Base-by-base conservation (phyloP, 2,888 invertebrate genomes). In the Chelonus formosanus region DNA sequence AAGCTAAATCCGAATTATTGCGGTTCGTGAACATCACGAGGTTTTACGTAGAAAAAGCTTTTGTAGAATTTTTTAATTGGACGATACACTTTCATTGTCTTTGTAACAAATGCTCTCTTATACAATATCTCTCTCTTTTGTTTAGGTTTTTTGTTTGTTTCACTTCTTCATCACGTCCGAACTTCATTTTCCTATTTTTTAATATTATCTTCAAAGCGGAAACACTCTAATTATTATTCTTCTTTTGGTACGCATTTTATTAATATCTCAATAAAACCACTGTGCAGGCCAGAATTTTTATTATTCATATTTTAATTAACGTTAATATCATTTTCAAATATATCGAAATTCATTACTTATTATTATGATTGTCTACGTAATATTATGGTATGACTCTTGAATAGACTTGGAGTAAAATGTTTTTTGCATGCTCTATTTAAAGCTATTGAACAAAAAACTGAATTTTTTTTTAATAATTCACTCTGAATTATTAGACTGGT, bases 1-100 rank as follows among this genome's bases (percentile, higher is more conserved):
- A 57, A 52, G 54, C 61, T 66, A 66, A 66, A 66, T 62, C 57
- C 66, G 35, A 61, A 66, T 66, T 62, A 66, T 66, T 62, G 61
- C 57, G 57, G 61, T 66, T 52, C 52, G 57, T 56, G 40, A 52
- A 47, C 48, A 43, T 60, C 55, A 55, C 44, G 31, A 50, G 34
- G 50, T 36, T 59, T 57, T 52, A 59, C 20, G 7, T 20, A 43
- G 45, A 58, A 40, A 35, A 47, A 58, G 8, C 1, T 47, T 47
- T 56, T 2, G 10, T 2, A 5, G 34, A n/a, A 31, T 47, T 55
- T 62, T 55, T 45, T 34, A 62, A 62, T 55, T 62, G 62, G 47
- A 54, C 45, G 20, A 20, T 32, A 43, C 34, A 10, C 32, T 10
- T 58, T 54, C 50, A 62, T 55, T 55, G 45, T 44, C 52, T 52